phyloP scores from a whole-genome alignment of 2,888 invertebrate species.

The Ischnus inquisitorius region DNA sequence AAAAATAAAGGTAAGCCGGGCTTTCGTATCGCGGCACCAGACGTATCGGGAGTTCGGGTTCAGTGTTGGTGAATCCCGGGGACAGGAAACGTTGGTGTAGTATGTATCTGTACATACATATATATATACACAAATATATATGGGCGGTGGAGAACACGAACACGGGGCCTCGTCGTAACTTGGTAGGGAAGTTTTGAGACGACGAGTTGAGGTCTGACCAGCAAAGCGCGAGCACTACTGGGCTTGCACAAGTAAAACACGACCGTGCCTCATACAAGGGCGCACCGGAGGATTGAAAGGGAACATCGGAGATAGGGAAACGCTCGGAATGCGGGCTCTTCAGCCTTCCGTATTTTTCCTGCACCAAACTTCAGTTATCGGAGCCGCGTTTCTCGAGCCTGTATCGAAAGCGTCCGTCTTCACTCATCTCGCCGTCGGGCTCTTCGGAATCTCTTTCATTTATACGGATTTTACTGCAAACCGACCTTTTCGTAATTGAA shows the following conservation, averaged over 20 bases:
- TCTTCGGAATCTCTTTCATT: constrained; percentile 10
- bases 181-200: constrained; percentile 58
- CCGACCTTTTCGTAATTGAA: background rate
- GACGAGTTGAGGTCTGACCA: constrained; percentile 59
- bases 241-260: constrained; percentile 22
- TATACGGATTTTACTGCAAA: background rate
- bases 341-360: constrained; percentile 44
- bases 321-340: constrained; percentile 37
- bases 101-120: constrained; percentile 24
- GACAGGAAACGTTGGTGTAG: constrained; percentile 70
- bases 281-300: constrained; percentile 8
- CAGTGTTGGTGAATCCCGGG: constrained; percentile 37
- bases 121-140: constrained; percentile 7
- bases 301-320: constrained; percentile 12
- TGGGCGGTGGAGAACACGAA: background rate
- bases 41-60: constrained; percentile 73
- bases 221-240: constrained; percentile 50
- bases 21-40: constrained; percentile 68
- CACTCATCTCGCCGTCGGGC: background rate
- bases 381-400: constrained; percentile 8
- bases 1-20: constrained; percentile 76
- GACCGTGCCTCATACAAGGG: constrained; percentile 28
- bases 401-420: background rate
- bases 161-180: constrained; percentile 41
- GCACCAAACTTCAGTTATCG: constrained; percentile 40